Base-by-base conservation (phyloP, 2,888 invertebrate genomes). In the Ptilodon capucinus region DNA sequence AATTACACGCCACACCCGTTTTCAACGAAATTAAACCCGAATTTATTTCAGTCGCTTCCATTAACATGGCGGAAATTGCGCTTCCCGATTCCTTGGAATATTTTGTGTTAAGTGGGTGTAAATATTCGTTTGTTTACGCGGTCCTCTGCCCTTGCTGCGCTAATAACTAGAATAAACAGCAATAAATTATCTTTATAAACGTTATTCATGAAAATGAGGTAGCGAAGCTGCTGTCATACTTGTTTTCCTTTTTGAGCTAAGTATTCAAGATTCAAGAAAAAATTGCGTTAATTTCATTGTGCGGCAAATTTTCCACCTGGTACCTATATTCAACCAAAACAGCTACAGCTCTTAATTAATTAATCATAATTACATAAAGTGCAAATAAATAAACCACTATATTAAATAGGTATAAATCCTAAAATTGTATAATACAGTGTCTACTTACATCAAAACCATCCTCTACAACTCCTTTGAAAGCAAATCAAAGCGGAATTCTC, bases 401-500 rank as follows among this genome's bases (percentile, higher is more conserved):
- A n/a, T n/a, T 9, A 3, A 16, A 14, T 14, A 14, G 9, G 2
- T 7, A 8, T 34, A 16, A 34, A 16, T 16, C 4, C 14, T 34
- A 13, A 16, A 13, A 34, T 13, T 14, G 14, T 16, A 9, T 0
- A 34, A 14, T 1, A 8, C 13, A n/a, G n/a, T n/a, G n/a, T 11
- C 14, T 8, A n/a, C 14, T 2, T 11, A n/a, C 6, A 34, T 11
- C 11, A 3, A 7, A 39, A 21, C 6, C 25, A 4, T 11, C 16
- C 3, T 25, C 16, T 9, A 25, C 23, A 25, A 25, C 9, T 16
- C 21, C 46, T 61, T 64, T 61, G 48, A 65, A 58, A 61, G n/a
- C 21, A 46, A 64, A 64, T 54, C 62, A 64, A 64, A 68, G 53
- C 44, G 45, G 48, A 59, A 4, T 25, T 3, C 19, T 21, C 54